phyloP scores from a whole-genome alignment of 2,113 vertebrate species.

The Junco hyemalis region DNA sequence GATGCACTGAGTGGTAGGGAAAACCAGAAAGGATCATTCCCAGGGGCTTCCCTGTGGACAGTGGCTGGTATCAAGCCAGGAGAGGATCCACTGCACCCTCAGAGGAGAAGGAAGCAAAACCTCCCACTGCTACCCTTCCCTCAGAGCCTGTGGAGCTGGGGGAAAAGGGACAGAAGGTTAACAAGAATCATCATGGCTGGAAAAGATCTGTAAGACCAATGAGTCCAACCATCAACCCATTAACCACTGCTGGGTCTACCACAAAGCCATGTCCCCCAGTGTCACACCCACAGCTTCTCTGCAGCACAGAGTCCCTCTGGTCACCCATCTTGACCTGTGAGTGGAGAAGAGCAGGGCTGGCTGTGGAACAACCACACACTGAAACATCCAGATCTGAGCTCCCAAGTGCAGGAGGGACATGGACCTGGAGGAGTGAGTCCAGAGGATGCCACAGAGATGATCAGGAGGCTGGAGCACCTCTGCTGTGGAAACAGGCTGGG shows the following conservation, averaged over 20 bases:
- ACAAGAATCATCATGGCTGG: background rate
- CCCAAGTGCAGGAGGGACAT: background rate
- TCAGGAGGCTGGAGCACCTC: background rate
- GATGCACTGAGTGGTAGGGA: accelerated
- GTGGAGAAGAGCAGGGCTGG: accelerated
- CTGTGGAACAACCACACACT: background rate
- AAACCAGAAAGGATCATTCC: background rate
- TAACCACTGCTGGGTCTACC: too few species aligned
- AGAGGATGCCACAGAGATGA: background rate
- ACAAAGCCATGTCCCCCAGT: accelerated
- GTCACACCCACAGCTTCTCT: background rate
- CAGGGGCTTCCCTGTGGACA: accelerated
- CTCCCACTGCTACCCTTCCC: background rate
- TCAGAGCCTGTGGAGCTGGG: background rate
- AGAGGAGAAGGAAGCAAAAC: background rate
- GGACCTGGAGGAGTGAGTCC: background rate
- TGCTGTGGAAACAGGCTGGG: background rate
- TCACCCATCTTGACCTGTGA: background rate
- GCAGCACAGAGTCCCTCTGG: background rate
- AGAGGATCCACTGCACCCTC: background rate
- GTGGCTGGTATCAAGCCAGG: background rate
- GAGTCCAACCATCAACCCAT: background rate
- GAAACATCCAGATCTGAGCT: accelerated
- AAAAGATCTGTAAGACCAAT: background rate
- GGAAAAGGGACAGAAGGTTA: background rate